phyloP scores from a whole-genome alignment of 1,140 invertebrate species.

The Drosophila aff. region DNA sequence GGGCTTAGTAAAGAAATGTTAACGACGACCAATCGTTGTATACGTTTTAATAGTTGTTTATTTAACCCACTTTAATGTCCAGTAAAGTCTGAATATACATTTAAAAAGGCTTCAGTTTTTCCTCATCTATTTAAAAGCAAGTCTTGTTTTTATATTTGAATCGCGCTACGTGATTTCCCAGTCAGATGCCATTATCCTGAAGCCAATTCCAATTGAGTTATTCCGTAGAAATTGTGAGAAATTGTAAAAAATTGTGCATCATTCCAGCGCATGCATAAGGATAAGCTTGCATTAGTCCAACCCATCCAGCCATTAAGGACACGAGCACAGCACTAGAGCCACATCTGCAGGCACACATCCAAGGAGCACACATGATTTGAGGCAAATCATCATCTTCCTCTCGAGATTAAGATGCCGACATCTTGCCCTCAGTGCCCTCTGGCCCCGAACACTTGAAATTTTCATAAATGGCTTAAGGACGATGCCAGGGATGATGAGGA shows the following conservation, averaged over 20 bases:
- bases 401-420: conserved; percentile 29
- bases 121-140: not conserved
- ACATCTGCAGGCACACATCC: conserved; percentile 11
- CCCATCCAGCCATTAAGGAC: conserved; percentile 5
- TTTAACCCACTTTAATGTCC: not conserved
- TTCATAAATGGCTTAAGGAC: conserved; percentile 61
- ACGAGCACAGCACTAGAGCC: conserved; percentile 5
- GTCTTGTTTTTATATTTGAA: not conserved
- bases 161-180: conserved; percentile 5
- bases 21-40: not conserved
- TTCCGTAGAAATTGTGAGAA: conserved; percentile 24
- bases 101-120: not conserved
- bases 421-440: conserved; percentile 6
- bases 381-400: conserved; percentile 50
- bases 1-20: conserved; percentile 23
- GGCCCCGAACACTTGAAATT: conserved; percentile 45
- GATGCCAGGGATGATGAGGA: conserved; percentile 26
- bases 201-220: conserved; percentile 40
- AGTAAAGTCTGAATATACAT: too few species aligned
- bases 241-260: conserved; percentile 37
- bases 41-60: not conserved
- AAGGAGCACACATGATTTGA: conserved; percentile 51
- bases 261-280: conserved; percentile 20
- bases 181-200: not conserved
- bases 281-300: conserved; percentile 16